phyloP scores from a whole-genome alignment of 1,140 invertebrate genomes.

The Polyergus mexicanus region DNA sequence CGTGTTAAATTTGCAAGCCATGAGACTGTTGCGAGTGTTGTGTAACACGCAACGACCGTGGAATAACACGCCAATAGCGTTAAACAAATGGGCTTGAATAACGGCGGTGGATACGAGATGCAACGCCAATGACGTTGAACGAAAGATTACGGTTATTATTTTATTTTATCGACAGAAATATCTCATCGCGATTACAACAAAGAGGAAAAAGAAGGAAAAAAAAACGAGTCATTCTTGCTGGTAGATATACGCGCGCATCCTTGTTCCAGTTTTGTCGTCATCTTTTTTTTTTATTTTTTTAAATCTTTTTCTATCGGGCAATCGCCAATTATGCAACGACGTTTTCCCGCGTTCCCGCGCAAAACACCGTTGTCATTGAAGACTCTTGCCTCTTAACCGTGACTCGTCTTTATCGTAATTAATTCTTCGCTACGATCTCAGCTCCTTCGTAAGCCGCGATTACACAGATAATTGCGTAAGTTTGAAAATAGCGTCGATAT shows the following conservation, averaged over 20 bases:
- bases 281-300: neutral
- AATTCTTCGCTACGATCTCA: conserved; percentile 39
- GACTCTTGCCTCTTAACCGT: conserved; percentile 26
- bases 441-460: neutral
- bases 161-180: conserved; percentile 19
- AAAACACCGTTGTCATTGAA: conserved; percentile 35
- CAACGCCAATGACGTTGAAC: conserved; percentile 27
- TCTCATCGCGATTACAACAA: too few species aligned
- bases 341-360: conserved; percentile 23
- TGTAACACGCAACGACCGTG: conserved; percentile 20
- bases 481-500: neutral
- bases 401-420: conserved; percentile 34
- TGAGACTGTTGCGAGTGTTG: conserved; percentile 8
- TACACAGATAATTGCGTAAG: conserved; percentile 26
- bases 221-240: neutral
- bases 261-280: conserved; percentile 49
- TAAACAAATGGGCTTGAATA: conserved; percentile 54
- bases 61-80: conserved; percentile 46
- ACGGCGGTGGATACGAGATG: conserved; percentile 41
- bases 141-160: conserved; percentile 37
- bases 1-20: conserved; percentile 53
- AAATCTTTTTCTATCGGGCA: conserved; percentile 10
- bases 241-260: conserved; percentile 29
- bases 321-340: conserved; percentile 53
- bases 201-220: neutral